phyloP scores from a whole-genome alignment of 2,888 invertebrate species.

The Macrosiphum euphorbiae region DNA sequence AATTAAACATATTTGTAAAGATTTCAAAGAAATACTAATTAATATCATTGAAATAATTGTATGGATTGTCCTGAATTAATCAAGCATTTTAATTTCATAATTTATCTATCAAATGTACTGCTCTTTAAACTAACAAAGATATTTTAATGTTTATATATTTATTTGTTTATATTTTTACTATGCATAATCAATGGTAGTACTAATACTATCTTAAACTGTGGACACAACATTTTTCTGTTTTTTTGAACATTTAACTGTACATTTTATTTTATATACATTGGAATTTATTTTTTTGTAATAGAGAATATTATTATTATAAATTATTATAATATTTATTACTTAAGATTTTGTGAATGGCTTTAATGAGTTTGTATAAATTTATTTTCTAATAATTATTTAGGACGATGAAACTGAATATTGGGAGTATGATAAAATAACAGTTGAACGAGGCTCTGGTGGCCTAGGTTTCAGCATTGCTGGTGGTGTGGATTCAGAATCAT shows the following conservation, averaged over 20 bases:
- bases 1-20: too few species aligned
- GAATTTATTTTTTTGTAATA: neutral
- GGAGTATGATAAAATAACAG: conserved; percentile 89
- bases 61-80: neutral
- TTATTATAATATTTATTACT: neutral
- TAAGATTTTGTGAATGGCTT: neutral
- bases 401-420: conserved; percentile 71
- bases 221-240: neutral
- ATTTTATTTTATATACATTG: neutral
- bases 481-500: conserved; percentile 96
- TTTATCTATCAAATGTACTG: neutral
- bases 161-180: neutral
- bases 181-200: too few species aligned
- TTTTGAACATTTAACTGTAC: neutral
- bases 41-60: neutral
- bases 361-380: neutral
- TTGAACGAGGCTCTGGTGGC: conserved; percentile 92
- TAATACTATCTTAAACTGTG: too few species aligned
- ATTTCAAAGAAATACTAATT: neutral
- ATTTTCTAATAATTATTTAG: conserved; percentile 35
- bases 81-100: neutral
- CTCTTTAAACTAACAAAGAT: neutral
- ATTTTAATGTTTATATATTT: neutral
- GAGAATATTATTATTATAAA: neutral
- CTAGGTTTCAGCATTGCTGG: conserved; percentile 99